Evolutionary conservation across 2,113 vertebrate genomes (phyloP), one percentile per base, ranked within the genome.

Genomic region (Phoenicopterus ruber): DNA sequence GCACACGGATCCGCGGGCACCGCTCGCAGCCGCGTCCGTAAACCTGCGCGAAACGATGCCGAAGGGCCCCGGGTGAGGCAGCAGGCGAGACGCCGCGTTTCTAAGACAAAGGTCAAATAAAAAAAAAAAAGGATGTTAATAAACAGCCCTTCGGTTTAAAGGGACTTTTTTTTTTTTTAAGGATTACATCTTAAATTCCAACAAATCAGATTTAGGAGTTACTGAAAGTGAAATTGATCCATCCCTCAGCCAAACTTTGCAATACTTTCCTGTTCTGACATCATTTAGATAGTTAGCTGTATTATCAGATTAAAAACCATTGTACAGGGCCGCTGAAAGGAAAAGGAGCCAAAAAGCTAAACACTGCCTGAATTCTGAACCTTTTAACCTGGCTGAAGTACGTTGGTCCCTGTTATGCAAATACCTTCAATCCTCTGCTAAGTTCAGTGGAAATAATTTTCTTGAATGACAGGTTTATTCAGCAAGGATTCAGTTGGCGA

Each of bases 381-480:
- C 98, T 98, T 98, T 98, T 98, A 98, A 98, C 98, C 98, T 98
- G 98, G 98, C 98, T 98, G 98, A 98, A 98, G 98, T 97, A 97
- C 95, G 96, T 93, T 92, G 97, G 98, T 97, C 98, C 98, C 98
- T 98, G 98, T 98, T 98, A 98, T 98, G 98, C 98, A 98, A 98
- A 98, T 98, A 98, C 97, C 96, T 98, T 94, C 98, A 98, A 98
- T 98, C 98, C 98, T 98, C 97, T 98, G 98, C 98, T 98, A 98
- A 98, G 98, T 98, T 98, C 98, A 96, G 98, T 98, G 98, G 98
- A 98, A 98, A 98, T 98, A 98, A 98, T 98, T 98, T 98, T 98
- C 98, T 98, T 98, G 98, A 98, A 98, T 98, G 98, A 98, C 98
- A 98, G 98, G 98, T 98, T 98, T 98, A 98, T 98, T 98, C 98